Evolutionary conservation across 2,113 vertebrate species (phyloP), one percentile per base, ranked within the genome.

Genomic region (Rhinopomastus cyanomelas): DNA sequence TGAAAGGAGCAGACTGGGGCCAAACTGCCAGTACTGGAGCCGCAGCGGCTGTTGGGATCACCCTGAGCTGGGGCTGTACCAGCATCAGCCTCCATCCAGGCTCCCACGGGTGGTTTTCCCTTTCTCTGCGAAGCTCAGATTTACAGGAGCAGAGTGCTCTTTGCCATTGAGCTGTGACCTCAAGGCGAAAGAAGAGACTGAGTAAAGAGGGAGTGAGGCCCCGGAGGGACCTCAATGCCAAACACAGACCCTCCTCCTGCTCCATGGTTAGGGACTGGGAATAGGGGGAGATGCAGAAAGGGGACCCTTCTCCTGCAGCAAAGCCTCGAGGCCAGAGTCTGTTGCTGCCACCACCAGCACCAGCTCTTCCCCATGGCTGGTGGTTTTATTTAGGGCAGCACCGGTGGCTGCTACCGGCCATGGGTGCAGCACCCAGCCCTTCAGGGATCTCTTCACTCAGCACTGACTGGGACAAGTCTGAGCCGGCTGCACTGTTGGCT

Each of bases 401-500:
- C 34, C 0, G 0, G 21, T 13, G 55, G 60, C 17, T 86, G 42
- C 57, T 37, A 21, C 37, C 1, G 16, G 27, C 12, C 26, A 23
- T 0, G 0, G 65, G 51, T 3, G 8, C 55, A 62, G 49, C 60
- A 55, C 17, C 46, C 8, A 1, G 72, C 26, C 52, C 29, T 12
- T 27, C 6, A 6, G 23, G 34, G 48, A 67, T 16, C 48, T 49
- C 36, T 19, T 67, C 4, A 16, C 34, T 48, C 4, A 2, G 39
- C 15, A 19, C 0, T 1, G 3, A n/a, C 17, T 2, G 5, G 39
- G 21, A 69, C 37, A 85, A 72, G 30, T 34, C 39, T 2, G 5
- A 62, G 30, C 26, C 0, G 3, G 37, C 42, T 48, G 62, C 39
- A 36, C 3, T 0, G 2, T n/a, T n/a, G n/a, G n/a, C 55, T 26